Evolutionary conservation across 2,888 invertebrate genomes (phyloP), one percentile per base, ranked within the genome.

Genomic region (Chrysodeixis includens): DNA sequence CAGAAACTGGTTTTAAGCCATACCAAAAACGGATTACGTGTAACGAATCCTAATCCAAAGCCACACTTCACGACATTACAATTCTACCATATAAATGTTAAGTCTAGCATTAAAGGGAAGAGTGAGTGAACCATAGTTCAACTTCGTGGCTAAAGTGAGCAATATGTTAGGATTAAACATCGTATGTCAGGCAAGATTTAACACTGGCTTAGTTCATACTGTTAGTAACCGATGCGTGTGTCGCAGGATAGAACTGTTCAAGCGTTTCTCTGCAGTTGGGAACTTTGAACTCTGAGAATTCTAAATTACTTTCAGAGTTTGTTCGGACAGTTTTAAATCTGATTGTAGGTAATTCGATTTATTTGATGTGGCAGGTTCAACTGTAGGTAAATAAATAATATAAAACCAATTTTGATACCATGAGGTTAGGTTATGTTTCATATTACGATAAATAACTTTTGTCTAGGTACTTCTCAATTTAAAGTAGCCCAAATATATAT

Each of bases 91-190:
- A 40, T 6, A 40, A 40, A 40, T 40, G 40, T 40, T 40, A 40
- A 40, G 40, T 40, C 40, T 40, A 40, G 40, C 40, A 40, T 40
- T 40, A 40, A 40, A 40, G n/a, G 40, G 40, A 40, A 40, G 40
- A 40, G 12, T 35, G 14, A 35, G 35, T 35, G 35, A 35, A 35
- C 35, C 35, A 35, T 35, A 35, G 0, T 35, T 35, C 35, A 35
- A 14, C 12, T 35, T 14, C 1, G 12, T 12, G 14, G 14, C 26
- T n/a, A 40, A 40, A 40, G 40, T 40, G 40, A 14, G 40, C 40
- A 40, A 40, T 40, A 40, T n/a, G n/a, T 40, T 40, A 40, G 40
- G 40, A 40, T 40, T 40, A 40, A 40, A 40, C 40, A n/a, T 40
- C 40, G n/a, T 6, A n/a, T 40, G 40, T n/a, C 40, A 40, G 40